Evolutionary conservation across 2,113 vertebrate species (phyloP).

Genomic region (Pseudolaguvia tuberculata): DNA sequence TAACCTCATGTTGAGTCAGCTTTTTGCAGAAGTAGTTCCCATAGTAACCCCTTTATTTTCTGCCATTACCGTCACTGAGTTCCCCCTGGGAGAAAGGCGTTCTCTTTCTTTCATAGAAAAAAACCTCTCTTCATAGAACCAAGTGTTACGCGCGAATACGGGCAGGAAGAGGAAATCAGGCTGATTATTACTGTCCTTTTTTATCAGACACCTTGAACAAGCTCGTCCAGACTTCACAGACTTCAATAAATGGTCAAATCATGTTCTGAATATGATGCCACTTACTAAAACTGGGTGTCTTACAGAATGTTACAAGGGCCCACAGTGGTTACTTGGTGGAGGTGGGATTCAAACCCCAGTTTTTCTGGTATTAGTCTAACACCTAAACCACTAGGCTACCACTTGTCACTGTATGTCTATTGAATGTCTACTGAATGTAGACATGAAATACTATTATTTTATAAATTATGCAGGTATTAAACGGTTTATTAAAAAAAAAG

Average conservation of each 20-base stretch:
- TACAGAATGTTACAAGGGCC: no score
- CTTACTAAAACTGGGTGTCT: no score
- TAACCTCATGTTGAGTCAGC: slow-evolving; percentile 27
- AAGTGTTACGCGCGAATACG: not conserved
- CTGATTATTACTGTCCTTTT: not conserved
- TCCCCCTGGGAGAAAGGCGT: slow-evolving; percentile 31
- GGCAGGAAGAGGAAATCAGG: not conserved
- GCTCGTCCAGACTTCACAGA: no score
- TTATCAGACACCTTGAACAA: not conserved
- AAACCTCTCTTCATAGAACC: not conserved
- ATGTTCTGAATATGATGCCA: no score
- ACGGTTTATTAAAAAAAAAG: not conserved
- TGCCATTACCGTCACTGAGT: slow-evolving; percentile 32
- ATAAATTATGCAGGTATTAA: not conserved
- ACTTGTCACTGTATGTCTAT: no score
- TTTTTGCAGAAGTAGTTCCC: slow-evolving; percentile 38
- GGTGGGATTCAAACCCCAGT: no score
- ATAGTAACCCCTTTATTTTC: slow-evolving; percentile 36
- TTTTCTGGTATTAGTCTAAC: no score
- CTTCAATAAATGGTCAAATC: no score
- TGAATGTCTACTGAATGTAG: not conserved
- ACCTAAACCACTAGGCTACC: no score
- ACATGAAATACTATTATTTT: not conserved
- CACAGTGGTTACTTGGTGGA: no score
- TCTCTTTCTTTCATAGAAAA: slow-evolving; percentile 23